phyloP scores from a whole-genome alignment of 2,797 vertebrate species.

The Kryptolebias ocellatus region DNA sequence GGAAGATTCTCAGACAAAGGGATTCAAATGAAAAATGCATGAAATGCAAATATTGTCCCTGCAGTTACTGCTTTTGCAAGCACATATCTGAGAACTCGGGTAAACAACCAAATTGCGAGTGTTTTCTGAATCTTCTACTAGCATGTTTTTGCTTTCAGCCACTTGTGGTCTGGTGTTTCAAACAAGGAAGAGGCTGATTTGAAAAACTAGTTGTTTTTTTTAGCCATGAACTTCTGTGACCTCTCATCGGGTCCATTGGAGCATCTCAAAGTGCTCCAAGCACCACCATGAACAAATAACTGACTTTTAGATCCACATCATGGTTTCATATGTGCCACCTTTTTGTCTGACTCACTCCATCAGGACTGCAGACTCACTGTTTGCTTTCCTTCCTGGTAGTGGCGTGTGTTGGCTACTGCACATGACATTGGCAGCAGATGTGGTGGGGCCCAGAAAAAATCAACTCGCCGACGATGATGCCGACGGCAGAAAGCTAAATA shows the following conservation, averaged over 20 bases:
- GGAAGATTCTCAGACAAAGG: slow-evolving; percentile 50
- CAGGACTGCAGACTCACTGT: slow-evolving; percentile 69
- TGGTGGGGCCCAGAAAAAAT: slow-evolving; percentile 77
- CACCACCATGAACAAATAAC: slow-evolving; percentile 27
- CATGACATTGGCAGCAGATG: slow-evolving; percentile 81
- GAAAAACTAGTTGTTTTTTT: slow-evolving; percentile 26
- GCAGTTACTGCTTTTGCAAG: slow-evolving; percentile 9
- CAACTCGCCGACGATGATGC: slow-evolving; percentile 77
- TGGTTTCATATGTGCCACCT: slow-evolving; percentile 39
- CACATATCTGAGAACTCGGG: not conserved
- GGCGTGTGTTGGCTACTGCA: slow-evolving; percentile 69
- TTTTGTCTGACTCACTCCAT: slow-evolving; percentile 55
- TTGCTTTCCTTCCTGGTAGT: slow-evolving; percentile 73
- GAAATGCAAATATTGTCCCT: slow-evolving; percentile 55
- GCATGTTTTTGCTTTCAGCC: slow-evolving; percentile 11
- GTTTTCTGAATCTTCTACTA: not conserved
- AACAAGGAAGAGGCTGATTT: slow-evolving; percentile 34
- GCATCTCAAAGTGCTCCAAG: slow-evolving; percentile 41
- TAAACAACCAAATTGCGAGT: slow-evolving; percentile 6
- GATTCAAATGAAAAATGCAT: slow-evolving; percentile 63
- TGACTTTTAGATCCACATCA: slow-evolving; percentile 51
- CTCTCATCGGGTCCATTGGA: slow-evolving; percentile 48
- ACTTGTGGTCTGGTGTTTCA: slow-evolving; percentile 15
- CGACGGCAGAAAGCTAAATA: slow-evolving; percentile 85
- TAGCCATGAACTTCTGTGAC: slow-evolving; percentile 45